These are phyloP conservation scores for Phaonia tiefii DNA, from an alignment of 2,888 invertebrate genomes.

Conservation along the genomic window DNA sequence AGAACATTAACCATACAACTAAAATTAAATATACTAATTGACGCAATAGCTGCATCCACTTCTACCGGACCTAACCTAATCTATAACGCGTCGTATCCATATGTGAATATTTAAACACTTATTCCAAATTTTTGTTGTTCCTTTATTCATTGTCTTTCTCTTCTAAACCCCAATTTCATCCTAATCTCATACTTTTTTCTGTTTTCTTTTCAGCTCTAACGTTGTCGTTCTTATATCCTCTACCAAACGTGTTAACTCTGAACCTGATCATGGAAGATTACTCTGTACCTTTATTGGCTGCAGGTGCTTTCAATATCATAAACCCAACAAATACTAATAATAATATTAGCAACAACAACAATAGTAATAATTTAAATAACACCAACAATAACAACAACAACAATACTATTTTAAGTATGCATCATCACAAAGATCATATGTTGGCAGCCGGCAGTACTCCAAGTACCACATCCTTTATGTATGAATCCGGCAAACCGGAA, in stretches of 20 bases:
- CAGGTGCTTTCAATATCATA: conserved; percentile 66
- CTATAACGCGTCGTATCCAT: too few species aligned
- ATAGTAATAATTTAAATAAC: conserved; percentile 55
- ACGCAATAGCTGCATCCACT: too few species aligned
- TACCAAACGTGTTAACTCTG: neutral
- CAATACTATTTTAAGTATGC: conserved; percentile 62
- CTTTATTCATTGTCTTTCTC: too few species aligned
- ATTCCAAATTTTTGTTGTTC: too few species aligned
- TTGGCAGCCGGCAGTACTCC: conserved; percentile 74
- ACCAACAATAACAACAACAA: conserved; percentile 63
- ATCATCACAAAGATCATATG: conserved; percentile 77
- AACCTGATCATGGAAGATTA: conserved; percentile 73
- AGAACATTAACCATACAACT: too few species aligned
- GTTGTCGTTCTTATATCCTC: neutral
- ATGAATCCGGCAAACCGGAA: conserved; percentile 59
- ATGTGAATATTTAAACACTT: too few species aligned
- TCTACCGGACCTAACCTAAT: too few species aligned
- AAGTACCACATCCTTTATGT: conserved; percentile 69
- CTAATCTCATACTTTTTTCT: neutral
- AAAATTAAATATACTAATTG: too few species aligned
- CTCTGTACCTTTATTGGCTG: conserved; percentile 73
- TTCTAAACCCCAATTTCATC: too few species aligned
- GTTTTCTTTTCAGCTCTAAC: conserved; percentile 15
- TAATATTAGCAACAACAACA: conserved; percentile 56
- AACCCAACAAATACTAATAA: conserved; percentile 40